phyloP scores from a whole-genome alignment of 2,113 vertebrate genomes.

The Chloropsis hardwickii region DNA sequence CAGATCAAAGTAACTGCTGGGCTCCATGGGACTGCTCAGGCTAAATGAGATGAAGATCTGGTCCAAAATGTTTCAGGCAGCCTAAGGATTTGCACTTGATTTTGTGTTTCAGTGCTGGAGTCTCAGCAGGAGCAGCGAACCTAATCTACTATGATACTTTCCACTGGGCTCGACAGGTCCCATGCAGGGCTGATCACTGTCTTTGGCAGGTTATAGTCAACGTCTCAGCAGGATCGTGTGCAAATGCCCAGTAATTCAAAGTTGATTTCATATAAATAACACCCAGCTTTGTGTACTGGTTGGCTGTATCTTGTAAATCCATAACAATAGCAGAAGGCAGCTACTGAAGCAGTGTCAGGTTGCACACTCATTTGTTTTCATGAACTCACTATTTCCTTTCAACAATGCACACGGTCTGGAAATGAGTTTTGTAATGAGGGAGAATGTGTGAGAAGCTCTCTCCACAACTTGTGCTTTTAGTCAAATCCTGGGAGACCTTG shows the following conservation, averaged over 20 bases:
- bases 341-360: conserved; percentile 18
- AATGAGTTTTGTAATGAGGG: conserved; percentile 8
- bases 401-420: neutral
- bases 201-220: conserved; percentile 10
- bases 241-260: conserved; percentile 11
- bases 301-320: neutral
- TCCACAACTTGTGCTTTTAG: neutral
- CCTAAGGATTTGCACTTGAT: neutral
- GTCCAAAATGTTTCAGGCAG: neutral
- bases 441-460: conserved; percentile 8
- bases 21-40: neutral
- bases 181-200: neutral
- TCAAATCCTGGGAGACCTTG: neutral
- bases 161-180: neutral
- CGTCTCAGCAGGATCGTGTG: neutral
- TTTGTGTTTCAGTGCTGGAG: neutral
- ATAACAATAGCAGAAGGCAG: neutral
- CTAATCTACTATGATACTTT: neutral
- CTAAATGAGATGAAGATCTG: neutral
- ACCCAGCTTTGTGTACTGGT: neutral
- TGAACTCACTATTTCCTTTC: conserved; percentile 4
- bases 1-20: neutral
- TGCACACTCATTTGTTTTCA: conserved; percentile 38
- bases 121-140: neutral
- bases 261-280: neutral